These are phyloP conservation scores for Rhabdornis inornatus DNA, from an alignment of 2,113 vertebrate genomes.

Conservation along the genomic window DNA sequence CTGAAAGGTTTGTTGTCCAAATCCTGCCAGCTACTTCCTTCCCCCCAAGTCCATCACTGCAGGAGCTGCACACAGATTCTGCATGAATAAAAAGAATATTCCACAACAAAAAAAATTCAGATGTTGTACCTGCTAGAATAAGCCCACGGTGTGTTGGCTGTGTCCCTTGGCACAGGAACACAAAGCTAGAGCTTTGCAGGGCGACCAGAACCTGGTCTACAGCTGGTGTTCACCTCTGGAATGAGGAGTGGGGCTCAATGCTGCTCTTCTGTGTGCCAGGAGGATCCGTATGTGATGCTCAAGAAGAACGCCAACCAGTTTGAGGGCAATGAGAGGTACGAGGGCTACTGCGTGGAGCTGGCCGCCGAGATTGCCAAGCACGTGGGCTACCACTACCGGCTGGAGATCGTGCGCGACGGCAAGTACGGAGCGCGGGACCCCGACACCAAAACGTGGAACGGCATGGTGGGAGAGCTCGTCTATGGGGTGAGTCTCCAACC, in stretches of 20 bases:
- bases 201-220: not conserved
- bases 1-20: not conserved
- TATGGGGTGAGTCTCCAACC: conserved; percentile 85
- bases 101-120: not conserved
- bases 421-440: conserved; percentile 94
- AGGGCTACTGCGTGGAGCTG: conserved; percentile 96
- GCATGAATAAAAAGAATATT: not conserved
- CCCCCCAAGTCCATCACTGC: not conserved
- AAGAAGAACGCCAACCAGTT: conserved; percentile 96
- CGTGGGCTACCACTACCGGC: conserved; percentile 92
- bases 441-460: conserved; percentile 95
- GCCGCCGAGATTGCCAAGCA: conserved; percentile 97
- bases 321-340: conserved; percentile 90
- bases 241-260: not conserved
- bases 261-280: conserved; percentile 72
- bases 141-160: not conserved
- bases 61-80: not conserved
- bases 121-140: not conserved
- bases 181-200: not conserved
- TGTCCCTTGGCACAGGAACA: not conserved
- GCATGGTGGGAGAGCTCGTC: conserved; percentile 97
- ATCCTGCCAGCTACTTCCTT: not conserved
- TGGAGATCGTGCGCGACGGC: conserved; percentile 93
- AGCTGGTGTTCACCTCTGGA: not conserved
- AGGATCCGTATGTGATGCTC: conserved; percentile 97